Evolutionary conservation across 2,888 invertebrate genomes (phyloP).

Genomic region (Ligdia adustata): DNA sequence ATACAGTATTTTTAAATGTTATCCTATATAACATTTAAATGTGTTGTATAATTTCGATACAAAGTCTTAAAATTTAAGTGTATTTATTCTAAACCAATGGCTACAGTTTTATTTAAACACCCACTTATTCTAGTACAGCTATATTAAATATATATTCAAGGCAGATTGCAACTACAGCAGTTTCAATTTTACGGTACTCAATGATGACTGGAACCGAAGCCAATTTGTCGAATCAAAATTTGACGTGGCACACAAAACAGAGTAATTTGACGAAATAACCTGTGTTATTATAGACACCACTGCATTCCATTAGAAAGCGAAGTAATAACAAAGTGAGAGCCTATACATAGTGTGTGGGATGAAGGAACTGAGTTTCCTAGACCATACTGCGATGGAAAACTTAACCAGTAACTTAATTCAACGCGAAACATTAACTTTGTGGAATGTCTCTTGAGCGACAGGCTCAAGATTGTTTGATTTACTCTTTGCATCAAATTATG

Average conservation of each 20-base stretch:
- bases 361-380: too few species aligned
- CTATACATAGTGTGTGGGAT: not conserved
- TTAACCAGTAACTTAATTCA: too few species aligned
- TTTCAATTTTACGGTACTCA: conserved; percentile 29
- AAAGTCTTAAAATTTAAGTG: too few species aligned
- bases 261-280: conserved; percentile 48
- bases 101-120: conserved; percentile 12
- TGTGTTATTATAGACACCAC: conserved; percentile 48
- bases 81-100: too few species aligned
- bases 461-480: too few species aligned
- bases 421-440: too few species aligned
- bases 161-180: conserved; percentile 31
- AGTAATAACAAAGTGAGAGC: conserved; percentile 39
- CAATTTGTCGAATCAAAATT: conserved; percentile 36
- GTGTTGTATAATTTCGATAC: too few species aligned
- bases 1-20: too few species aligned
- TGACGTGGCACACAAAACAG: conserved; percentile 39
- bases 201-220: conserved; percentile 22
- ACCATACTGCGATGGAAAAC: too few species aligned
- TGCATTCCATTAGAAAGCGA: conserved; percentile 51
- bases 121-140: not conserved
- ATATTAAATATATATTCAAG: conserved; percentile 13
- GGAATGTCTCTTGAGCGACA: too few species aligned
- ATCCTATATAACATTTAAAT: too few species aligned
- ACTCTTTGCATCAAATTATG: too few species aligned